Percentiles rank a stretch among this genome's conserved stretches.
Evolutionary conservation across 2,888 invertebrate species (phyloP).

Genomic region (Lithophane ornitopus): DNA sequence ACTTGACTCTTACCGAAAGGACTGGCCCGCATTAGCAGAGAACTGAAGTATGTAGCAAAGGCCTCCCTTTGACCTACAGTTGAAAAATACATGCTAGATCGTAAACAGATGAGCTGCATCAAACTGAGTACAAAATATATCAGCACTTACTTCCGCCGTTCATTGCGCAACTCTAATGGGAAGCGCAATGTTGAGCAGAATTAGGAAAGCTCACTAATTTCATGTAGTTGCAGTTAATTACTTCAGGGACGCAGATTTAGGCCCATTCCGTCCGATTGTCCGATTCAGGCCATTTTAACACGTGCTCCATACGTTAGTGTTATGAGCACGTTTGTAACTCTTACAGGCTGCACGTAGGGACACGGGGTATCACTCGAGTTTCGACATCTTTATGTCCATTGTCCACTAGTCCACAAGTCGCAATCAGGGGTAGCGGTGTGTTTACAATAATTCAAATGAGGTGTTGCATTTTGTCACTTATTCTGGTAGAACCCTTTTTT

Average conservation of each 20-base stretch:
- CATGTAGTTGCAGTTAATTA: constrained; percentile 17
- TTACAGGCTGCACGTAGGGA: not conserved
- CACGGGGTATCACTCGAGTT: not conserved
- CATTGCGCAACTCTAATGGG: not conserved
- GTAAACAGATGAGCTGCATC: not conserved
- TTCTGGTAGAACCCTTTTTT: not conserved
- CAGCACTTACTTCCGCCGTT: not conserved
- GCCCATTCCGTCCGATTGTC: constrained; percentile 6
- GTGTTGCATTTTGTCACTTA: not conserved
- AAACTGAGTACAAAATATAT: constrained; percentile 2
- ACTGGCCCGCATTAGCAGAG: too few species aligned
- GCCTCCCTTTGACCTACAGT: not conserved
- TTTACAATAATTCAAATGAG: not conserved
- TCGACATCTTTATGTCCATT: constrained; percentile 35
- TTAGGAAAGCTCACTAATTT: constrained; percentile 25
- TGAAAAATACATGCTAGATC: not conserved
- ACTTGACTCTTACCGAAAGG: not conserved
- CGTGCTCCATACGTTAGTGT: constrained; percentile 24
- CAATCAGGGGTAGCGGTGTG: constrained; percentile 7
- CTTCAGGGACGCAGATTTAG: constrained; percentile 21
- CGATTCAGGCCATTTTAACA: constrained; percentile 4
- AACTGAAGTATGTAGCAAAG: not conserved
- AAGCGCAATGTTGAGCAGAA: constrained; percentile 15
- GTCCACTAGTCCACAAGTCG: not conserved
- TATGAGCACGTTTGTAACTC: constrained; percentile 44